A percentile compares a stretch with the other conserved stretches of the same genome.
phyloP scores from a whole-genome alignment of 1,140 invertebrate species.

The Hyphantria cunea region DNA sequence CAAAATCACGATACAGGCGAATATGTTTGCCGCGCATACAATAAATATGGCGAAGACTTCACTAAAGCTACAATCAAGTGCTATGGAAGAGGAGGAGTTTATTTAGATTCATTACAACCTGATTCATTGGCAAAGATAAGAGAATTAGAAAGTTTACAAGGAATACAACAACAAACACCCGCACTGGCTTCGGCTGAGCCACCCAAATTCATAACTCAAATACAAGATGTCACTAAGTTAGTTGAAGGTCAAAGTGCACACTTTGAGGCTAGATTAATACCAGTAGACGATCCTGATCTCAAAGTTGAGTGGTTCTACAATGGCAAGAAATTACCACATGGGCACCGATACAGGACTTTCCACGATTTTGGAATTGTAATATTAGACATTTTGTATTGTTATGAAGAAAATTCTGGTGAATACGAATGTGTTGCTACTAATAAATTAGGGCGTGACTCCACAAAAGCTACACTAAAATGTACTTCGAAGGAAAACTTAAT shows the following conservation, averaged over 20 bases:
- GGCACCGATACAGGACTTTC: constrained; percentile 97
- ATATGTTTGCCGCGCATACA: constrained; percentile 94
- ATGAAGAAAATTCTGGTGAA: constrained; percentile 97
- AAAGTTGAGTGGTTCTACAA: constrained; percentile 98
- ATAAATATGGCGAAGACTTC: constrained; percentile 95
- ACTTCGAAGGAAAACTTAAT: constrained; percentile 95
- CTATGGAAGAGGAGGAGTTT: constrained; percentile 93
- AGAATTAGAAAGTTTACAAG: constrained; percentile 90
- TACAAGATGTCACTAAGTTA: constrained; percentile 89
- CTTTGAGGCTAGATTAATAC: constrained; percentile 95
- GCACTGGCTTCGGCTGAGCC: constrained; percentile 88
- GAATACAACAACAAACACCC: constrained; percentile 83
- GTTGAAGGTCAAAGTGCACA: constrained; percentile 97
- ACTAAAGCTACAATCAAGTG: constrained; percentile 92
- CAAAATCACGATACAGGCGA: constrained; percentile 97
- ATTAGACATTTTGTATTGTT: constrained; percentile 97
- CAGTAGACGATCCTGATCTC: constrained; percentile 95
- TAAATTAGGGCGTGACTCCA: constrained; percentile 94
- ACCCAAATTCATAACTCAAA: constrained; percentile 95
- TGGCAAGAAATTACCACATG: constrained; percentile 94
- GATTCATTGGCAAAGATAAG: constrained; percentile 95
- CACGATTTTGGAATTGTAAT: constrained; percentile 99
- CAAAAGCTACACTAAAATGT: constrained; percentile 93
- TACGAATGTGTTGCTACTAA: constrained; percentile 97
- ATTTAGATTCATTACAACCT: constrained; percentile 96